Evolutionary conservation across 92 coral and sea anemone species (phyloP), one percentile per base, ranked within the genome.

Genomic region (Epizoanthus fatuus): DNA sequence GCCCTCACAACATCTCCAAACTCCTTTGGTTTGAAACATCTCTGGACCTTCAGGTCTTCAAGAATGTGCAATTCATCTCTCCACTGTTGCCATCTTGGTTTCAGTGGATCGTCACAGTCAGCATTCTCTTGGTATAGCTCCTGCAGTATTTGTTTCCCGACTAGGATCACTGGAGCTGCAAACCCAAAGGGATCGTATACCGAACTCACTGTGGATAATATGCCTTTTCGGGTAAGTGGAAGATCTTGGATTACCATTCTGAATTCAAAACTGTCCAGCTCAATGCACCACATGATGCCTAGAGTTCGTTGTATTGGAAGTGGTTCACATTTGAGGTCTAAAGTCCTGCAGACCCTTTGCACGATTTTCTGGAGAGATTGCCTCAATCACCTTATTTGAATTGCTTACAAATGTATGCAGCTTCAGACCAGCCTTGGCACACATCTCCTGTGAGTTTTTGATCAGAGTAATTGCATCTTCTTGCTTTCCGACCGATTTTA

Each of bases 11-110:
- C 71, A n/a, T 68, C 42, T 69, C 75, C 80, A 16, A 86, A 86
- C 10, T 59, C 90, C 15, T 38, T 15, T n/a, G 90, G 81, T 55
- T 87, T 70, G 75, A 40, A 72, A 57, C 91, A 88, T 73, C 91
- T 84, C 12, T 80, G 81, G 15, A 72, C 67, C 62, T 53, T 55
- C 60, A 79, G 74, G 45, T 79, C 17, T 35, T 86, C 77, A 15
- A 72, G 62, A 1, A 38, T 68, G 49, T 83, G 87, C 39, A 88
- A 78, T 14, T 86, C 91, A 6, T 60, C 57, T 49, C 82, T 80
- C 86, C 91, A 87, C 66, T 16, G 65, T 55, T 80, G 29, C 91
- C 91, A 87, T 17, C 63, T 22, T 5, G 68, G 81, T 71, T 42
- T 44, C 47, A 44, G 5, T 44, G 47, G 47, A 7, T 44, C 47